A percentile compares a stretch with the other conserved stretches of the same genome.
phyloP scores from a whole-genome alignment of 2,113 vertebrate species.

The Epinephelus moara region DNA sequence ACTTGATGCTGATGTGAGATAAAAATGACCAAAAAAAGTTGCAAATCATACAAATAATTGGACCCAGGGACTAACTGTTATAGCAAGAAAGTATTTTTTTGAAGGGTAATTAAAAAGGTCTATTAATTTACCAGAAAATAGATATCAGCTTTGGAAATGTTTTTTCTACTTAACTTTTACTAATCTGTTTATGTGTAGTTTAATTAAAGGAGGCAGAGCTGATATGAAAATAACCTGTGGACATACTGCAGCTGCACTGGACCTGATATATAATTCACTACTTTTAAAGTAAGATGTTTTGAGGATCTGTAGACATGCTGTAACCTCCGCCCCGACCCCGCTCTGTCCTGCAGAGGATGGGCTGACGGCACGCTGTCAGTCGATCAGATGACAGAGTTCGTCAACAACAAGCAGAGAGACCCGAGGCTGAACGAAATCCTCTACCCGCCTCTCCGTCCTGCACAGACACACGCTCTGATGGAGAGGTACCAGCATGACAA shows the following conservation, averaged over 20 bases:
- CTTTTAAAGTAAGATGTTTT: neutral
- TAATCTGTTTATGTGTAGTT: neutral
- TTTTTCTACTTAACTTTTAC: too few species aligned
- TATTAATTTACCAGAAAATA: too few species aligned
- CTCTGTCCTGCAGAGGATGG: conserved; percentile 86
- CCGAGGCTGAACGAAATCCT: conserved; percentile 97
- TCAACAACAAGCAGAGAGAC: conserved; percentile 95
- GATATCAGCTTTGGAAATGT: too few species aligned
- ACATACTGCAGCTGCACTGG: neutral
- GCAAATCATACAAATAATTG: too few species aligned
- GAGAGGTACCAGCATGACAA: conserved; percentile 93
- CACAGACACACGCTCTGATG: conserved; percentile 92
- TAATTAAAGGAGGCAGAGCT: neutral
- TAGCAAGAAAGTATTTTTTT: too few species aligned
- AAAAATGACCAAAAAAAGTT: too few species aligned
- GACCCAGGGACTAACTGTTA: too few species aligned
- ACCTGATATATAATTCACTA: neutral
- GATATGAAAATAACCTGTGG: neutral
- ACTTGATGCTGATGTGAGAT: too few species aligned
- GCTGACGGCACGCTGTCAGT: conserved; percentile 89
- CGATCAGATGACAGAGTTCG: conserved; percentile 97
- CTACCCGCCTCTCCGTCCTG: conserved; percentile 94
- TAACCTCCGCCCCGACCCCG: neutral
- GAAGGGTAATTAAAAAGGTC: too few species aligned
- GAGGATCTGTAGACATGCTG: neutral